phyloP scores from a whole-genome alignment of 2,888 invertebrate species.

The Megalurothrips usitatus region DNA sequence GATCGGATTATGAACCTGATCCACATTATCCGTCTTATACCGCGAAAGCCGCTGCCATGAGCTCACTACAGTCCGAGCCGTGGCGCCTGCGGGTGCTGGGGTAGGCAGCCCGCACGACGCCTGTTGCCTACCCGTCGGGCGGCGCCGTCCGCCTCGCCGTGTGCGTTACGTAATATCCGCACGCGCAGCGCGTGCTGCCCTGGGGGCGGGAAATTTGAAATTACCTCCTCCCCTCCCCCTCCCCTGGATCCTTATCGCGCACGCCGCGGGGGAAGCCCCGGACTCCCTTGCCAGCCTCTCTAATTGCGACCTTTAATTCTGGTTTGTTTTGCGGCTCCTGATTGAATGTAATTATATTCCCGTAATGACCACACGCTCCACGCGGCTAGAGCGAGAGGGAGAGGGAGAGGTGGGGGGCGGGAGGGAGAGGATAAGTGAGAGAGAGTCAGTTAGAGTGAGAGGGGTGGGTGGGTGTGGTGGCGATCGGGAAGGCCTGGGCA shows the following conservation, averaged over 20 bases:
- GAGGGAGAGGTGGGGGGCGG: not conserved
- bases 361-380: not conserved
- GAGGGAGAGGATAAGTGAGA: not conserved
- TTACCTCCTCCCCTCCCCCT: not conserved
- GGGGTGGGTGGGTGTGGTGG: not conserved
- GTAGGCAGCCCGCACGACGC: too few species aligned
- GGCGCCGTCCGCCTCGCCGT: too few species aligned
- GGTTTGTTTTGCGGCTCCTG: not conserved
- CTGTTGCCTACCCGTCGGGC: too few species aligned
- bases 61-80: too few species aligned
- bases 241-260: not conserved
- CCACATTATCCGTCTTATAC: too few species aligned
- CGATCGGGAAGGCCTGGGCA: too few species aligned
- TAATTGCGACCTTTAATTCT: not conserved
- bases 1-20: too few species aligned
- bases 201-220: constrained; percentile 5
- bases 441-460: not conserved
- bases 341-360: not conserved
- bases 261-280: not conserved
- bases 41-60: too few species aligned
- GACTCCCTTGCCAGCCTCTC: not conserved
- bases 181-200: too few species aligned
- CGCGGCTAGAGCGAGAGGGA: not conserved
- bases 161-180: too few species aligned
- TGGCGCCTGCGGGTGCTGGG: too few species aligned